These are phyloP conservation scores for Enchytraeus crypticus DNA, from an alignment of 2,888 invertebrate genomes.

Conservation along the genomic window DNA sequence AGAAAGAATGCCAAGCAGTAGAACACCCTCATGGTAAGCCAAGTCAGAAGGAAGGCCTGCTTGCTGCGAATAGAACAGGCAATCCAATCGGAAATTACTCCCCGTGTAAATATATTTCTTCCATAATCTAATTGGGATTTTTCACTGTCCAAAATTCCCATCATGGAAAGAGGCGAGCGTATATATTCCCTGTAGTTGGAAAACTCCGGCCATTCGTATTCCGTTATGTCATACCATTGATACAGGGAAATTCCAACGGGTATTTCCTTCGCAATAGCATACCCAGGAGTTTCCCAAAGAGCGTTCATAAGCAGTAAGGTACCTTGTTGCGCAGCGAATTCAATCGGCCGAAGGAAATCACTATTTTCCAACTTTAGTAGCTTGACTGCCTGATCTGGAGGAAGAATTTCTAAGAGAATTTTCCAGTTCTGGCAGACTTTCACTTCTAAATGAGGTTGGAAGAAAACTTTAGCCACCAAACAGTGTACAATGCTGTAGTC, in stretches of 20 bases:
- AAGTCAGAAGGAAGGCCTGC: background rate
- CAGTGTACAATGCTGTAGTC: background rate
- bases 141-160: background rate
- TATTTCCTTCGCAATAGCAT: background rate
- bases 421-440: background rate
- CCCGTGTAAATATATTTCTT: background rate
- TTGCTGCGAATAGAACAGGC: background rate
- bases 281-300: background rate
- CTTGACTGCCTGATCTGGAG: background rate
- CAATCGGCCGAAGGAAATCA: background rate
- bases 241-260: background rate
- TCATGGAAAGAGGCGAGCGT: background rate
- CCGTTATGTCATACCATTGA: constrained; percentile 4
- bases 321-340: constrained; percentile 2
- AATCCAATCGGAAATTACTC: background rate
- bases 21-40: background rate
- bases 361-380: constrained; percentile 1
- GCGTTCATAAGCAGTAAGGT: background rate
- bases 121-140: background rate
- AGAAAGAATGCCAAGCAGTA: background rate
- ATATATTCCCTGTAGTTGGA: background rate
- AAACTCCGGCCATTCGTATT: background rate
- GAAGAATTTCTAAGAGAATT: background rate
- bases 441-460: background rate
- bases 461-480: background rate